Percentiles rank a stretch among this genome's conserved stretches.
Conservation (phyloP, 2,797 vertebrate genomes). For the Pseudocheirus occidentalis region DNA sequence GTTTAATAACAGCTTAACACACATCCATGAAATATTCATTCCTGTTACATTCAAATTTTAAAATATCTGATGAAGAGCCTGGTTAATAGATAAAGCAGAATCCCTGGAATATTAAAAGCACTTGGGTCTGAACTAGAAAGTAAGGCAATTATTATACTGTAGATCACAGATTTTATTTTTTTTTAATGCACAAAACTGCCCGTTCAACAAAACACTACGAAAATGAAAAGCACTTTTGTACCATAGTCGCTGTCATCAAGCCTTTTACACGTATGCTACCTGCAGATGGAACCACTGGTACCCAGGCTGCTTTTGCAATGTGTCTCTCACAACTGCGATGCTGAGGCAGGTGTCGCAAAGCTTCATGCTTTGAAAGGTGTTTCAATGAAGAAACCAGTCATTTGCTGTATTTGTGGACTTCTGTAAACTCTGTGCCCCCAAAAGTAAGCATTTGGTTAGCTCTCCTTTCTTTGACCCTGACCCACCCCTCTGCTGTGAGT, state of each 20-base stretch:
- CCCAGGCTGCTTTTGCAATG: constrained; percentile 58
- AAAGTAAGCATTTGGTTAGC: neutral
- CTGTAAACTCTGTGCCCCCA: neutral
- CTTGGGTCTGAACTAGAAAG: constrained; percentile 57
- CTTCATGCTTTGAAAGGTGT: neutral
- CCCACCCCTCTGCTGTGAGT: neutral
- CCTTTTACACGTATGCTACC: constrained; percentile 75
- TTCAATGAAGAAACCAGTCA: neutral
- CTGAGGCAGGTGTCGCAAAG: neutral
- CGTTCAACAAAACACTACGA: constrained; percentile 64
- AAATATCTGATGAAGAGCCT: constrained; percentile 79
- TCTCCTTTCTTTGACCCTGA: rapidly evolving
- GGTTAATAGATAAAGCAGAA: constrained; percentile 81
- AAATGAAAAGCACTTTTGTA: constrained; percentile 68
- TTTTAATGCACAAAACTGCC: constrained; percentile 73
- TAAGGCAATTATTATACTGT: constrained; percentile 65
- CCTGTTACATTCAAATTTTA: constrained; percentile 78
- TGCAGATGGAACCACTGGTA: constrained; percentile 57
- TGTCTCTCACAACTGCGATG: constrained; percentile 48
- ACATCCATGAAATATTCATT: constrained; percentile 80
- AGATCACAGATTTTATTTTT: constrained; percentile 62
- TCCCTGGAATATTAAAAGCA: constrained; percentile 80
- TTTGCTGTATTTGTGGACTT: neutral
- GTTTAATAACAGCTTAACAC: constrained; percentile 83
- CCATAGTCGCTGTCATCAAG: constrained; percentile 77